Base-by-base conservation (phyloP, 2,113 vertebrate genomes). In the Leptobrachium leishanense region DNA sequence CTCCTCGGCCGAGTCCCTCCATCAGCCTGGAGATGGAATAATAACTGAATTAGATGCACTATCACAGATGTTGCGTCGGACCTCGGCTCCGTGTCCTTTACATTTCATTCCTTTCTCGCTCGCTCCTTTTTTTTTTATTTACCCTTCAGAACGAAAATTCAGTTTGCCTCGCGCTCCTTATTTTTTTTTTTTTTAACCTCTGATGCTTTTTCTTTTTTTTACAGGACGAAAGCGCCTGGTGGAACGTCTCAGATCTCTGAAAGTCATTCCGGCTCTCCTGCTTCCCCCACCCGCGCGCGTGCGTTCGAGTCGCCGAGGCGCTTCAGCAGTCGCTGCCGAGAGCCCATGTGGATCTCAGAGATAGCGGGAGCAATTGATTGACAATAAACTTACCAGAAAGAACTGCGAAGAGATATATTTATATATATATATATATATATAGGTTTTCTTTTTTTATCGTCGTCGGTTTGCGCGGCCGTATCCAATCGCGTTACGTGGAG, bases 1-100 rank as follows among this genome's bases (percentile, higher is more conserved):
- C 83, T 87, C 86, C 85, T 81, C 72, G 84, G 82, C 83, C 84
- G 80, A 85, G 82, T 84, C 82, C 66, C 82, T 82, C 85, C 46
- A 87, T 89, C 82, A 85, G 15, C 57, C 79, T 78, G 74, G 62
- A 87, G 85, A 84, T 57, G 43, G 85, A 87, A 83, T 81, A 85
- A 85, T 78, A 85, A 77, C 84, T 82, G 85, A 86, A 87, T 85
- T 83, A 86, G 86, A 84, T 83, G 70, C 85, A 85, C 83, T 88
- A 85, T 86, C 84, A 86, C 74, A 86, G 86, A 89, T 80, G 87
- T 83, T 81, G 81, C 87, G 82, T 84, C 71, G 84, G 82, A 82
- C 82, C 82, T 81, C 81, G 77, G 74, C 80, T 87, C 82, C 77
- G 84, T 11, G 0, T 75, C 83, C 84, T 86, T 81, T 77, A 70